These are phyloP conservation scores for Oryzias dopingdopingensis DNA, from an alignment of 2,797 vertebrate species.

Conservation along the genomic window DNA sequence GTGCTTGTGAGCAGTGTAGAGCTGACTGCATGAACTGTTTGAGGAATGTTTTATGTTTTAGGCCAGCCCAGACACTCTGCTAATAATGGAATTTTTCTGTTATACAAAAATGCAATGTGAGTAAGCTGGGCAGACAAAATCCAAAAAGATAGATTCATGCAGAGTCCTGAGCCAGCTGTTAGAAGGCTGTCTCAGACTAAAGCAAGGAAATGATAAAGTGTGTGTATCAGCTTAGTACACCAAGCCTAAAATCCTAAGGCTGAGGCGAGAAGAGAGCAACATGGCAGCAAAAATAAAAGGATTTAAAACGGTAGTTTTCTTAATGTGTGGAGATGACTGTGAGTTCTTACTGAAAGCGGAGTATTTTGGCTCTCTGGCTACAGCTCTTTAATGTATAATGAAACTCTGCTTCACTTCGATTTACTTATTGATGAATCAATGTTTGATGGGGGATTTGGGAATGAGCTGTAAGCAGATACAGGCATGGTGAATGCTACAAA, in stretches of 20 bases:
- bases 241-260: constrained; percentile 4
- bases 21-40: constrained; percentile 48
- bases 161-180: constrained; percentile 42
- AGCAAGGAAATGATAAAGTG: constrained; percentile 37
- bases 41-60: constrained; percentile 52
- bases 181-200: constrained; percentile 34
- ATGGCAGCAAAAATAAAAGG: neutral
- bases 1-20: constrained; percentile 21
- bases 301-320: neutral
- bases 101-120: constrained; percentile 27
- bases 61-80: constrained; percentile 24
- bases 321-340: constrained; percentile 3
- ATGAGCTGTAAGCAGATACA: constrained; percentile 16
- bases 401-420: constrained; percentile 19
- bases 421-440: constrained; percentile 35
- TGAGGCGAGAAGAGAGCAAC: constrained; percentile 4
- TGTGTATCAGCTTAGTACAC: constrained; percentile 12
- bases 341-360: constrained; percentile 17
- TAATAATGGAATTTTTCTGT: constrained; percentile 35
- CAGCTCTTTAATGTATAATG: constrained; percentile 26
- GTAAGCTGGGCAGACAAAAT: constrained; percentile 34
- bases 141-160: constrained; percentile 43
- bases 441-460: constrained; percentile 36
- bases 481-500: constrained; percentile 20
- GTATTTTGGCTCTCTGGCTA: constrained; percentile 1